Evolutionary conservation across 2,797 vertebrate genomes (phyloP), one percentile per base, ranked within the genome.

Genomic region (Aphelocoma californica): DNA sequence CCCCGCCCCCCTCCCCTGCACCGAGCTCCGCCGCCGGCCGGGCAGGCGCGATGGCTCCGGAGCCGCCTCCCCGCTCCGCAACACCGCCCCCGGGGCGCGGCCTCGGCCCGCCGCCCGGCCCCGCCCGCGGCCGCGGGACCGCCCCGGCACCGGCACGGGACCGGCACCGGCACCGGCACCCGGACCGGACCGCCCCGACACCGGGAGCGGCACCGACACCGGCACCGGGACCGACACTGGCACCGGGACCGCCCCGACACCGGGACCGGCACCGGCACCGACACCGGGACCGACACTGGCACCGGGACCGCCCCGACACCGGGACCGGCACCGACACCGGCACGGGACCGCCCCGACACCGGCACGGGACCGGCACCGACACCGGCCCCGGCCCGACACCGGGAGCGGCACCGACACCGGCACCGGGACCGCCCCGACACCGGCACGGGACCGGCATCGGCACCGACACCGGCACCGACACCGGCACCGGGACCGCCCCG

Each of bases 31-130:
- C 89, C 61, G 82, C 81, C 85, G 88, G 92, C 86, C 95, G 92
- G 95, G 94, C 93, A 95, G 86, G 98, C 97, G 97, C 98, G 97
- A 95, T 94, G 92, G 97, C 98, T 98, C 96, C 96, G 97, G 96
- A 97, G 89, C 95, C 91, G 95, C 94, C 95, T 72, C 89, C 69
- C 81, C 93, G 81, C 47, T 93, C 92, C 77, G 86, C 34, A 45
- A 70, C 69, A 20, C 69, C 69, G 69, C 69, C 69, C 69, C 69
- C 17, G 69, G 32, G 51, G 31, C 69, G 69, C 51, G 69, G 40
- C 69, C 51, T 71, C 29, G 38, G 31, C 69, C 69, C 48, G 21
- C 28, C 21, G 29, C 38, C 50, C 50, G 40, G 70, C 70, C 42
- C 70, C 48, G 48, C 25, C 38, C 38, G 51, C 51, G 44, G 44